Base-by-base conservation (phyloP, 2,888 invertebrate species). In the Trilocha varians region DNA sequence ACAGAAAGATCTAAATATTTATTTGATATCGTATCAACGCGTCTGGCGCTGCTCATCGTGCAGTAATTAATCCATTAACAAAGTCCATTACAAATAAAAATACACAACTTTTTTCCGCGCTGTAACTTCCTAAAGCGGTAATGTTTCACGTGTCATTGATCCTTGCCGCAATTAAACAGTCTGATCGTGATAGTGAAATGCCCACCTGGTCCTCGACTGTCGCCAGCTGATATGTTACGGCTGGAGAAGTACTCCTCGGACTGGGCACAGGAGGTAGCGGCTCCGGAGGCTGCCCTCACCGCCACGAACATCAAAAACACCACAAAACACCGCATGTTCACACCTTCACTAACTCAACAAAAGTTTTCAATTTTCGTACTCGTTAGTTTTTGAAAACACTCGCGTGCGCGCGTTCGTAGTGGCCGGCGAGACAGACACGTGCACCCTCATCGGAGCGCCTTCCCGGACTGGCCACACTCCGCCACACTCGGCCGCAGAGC, bases 161-260 rank as follows among this genome's bases (percentile, higher is more conserved):
- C 25, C 25, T 25, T 11, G 25, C 11, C 2, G 25, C 25, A 25
- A 25, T 25, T 25, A 25, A 25, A 11, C 25, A 25, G 25, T 25
- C 11, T 5, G 25, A 25, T 25, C 25, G 25, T 9, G 25, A 25
- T 25, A 25, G 3, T 9, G 11, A 25, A 46, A 49, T 56, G 57
- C 74, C 69, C 76, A 85, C 84, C 84, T 85, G 84, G 74, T 65
- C 70, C 70, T 45, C 71, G 63, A 62, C 64, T 72, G 58, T 78
- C 78, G 66, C 83, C 83, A 80, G 83, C 84, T 82, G 85, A 73
- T 68, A 70, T 68, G 62, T 84, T 83, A 68, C 80, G 77, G 52
- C 78, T 73, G 51, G 63, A 50, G 65, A 84, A 78, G 75, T 78
- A 82, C 56, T 74, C 72, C 50, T 76, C 70, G 42, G 79, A 57